A percentile compares a stretch with the other conserved stretches of the same genome.
phyloP scores from a whole-genome alignment of 2,797 vertebrate species.

The Sebastes steindachneri region DNA sequence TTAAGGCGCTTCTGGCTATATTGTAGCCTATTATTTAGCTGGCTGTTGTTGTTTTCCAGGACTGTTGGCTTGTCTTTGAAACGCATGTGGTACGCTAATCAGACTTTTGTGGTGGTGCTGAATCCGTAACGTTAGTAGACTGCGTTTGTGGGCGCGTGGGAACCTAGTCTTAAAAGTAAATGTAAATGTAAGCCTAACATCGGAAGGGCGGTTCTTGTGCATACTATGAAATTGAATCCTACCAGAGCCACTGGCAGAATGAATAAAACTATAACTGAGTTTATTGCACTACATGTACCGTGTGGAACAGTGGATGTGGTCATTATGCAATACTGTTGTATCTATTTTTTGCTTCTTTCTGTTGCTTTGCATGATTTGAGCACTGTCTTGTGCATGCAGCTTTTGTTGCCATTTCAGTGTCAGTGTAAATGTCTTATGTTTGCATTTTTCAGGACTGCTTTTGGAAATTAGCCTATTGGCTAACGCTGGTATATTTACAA shows the following conservation, averaged over 20 bases:
- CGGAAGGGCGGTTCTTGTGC: neutral
- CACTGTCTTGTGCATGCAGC: neutral
- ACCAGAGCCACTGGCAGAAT: neutral
- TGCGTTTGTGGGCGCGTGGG: neutral
- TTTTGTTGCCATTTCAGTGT: neutral
- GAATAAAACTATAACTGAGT: neutral
- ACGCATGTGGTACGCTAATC: neutral
- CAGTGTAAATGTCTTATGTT: neutral
- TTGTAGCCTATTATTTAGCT: neutral
- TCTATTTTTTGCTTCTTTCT: neutral
- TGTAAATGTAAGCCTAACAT: too few relatives aligned
- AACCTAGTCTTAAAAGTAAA: neutral
- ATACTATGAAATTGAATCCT: neutral
- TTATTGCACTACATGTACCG: accelerated
- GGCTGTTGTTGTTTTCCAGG: too few relatives aligned
- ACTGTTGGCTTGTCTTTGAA: neutral
- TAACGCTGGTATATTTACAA: neutral
- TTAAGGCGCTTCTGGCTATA: neutral
- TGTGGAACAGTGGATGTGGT: neutral
- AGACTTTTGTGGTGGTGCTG: neutral
- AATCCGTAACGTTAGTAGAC: neutral
- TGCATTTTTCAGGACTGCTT: neutral
- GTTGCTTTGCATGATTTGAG: neutral
- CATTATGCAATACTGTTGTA: neutral
- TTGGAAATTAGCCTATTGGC: neutral